Percentiles rank a stretch among this genome's conserved stretches.
These are phyloP conservation scores for Polypedilum vanderplanki DNA, from an alignment of 1,140 invertebrate species.

Conservation along the genomic window DNA sequence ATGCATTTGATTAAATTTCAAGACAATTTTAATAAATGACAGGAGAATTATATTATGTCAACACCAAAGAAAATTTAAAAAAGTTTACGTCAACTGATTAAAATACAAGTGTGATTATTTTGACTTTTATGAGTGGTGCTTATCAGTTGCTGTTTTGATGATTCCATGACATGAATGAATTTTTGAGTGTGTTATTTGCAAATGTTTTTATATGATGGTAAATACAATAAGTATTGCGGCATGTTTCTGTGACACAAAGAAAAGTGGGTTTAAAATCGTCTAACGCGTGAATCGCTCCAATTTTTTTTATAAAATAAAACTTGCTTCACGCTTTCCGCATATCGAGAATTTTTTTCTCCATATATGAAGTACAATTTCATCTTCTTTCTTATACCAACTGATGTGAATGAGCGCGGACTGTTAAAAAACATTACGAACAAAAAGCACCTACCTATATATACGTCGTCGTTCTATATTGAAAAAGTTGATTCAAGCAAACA, in stretches of 20 bases:
- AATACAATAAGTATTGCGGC: constrained; percentile 2
- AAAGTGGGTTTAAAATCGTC: neutral
- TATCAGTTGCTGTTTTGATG: constrained; percentile 2
- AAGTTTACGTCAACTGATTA: no score
- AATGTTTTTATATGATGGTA: neutral
- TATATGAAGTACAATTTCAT: neutral
- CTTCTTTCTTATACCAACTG: neutral
- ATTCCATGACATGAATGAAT: neutral
- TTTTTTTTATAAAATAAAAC: neutral
- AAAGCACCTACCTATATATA: no score
- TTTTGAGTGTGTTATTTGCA: neutral
- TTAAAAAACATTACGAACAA: no score
- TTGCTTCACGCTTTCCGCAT: neutral
- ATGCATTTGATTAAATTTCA: no score
- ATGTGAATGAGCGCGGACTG: no score
- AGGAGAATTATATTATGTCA: no score
- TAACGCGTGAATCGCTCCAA: neutral
- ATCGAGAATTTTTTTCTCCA: constrained; percentile 3
- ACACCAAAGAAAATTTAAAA: no score
- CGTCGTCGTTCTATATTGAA: no score
- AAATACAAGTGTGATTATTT: no score
- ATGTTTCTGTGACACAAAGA: neutral
- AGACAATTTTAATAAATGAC: no score
- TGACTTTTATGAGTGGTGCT: neutral
- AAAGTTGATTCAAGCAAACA: no score